Conservation (phyloP, 2,888 invertebrate genomes). For the Watsonalla binaria region DNA sequence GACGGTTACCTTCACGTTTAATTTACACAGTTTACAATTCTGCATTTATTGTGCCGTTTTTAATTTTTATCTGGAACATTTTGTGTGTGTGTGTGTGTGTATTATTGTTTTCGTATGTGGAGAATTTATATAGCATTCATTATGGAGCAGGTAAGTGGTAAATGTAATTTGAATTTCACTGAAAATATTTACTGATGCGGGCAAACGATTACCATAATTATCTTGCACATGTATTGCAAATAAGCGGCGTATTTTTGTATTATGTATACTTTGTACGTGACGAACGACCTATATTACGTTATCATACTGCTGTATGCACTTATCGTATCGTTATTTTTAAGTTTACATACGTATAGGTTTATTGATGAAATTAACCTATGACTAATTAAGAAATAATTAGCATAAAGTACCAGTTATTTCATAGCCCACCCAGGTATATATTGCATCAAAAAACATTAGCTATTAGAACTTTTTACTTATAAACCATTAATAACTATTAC, state of each 20-base stretch:
- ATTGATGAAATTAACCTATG: too few relatives aligned
- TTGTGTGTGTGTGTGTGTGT: constrained; percentile 10
- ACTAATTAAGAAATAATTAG: too few relatives aligned
- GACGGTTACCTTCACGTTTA: not conserved
- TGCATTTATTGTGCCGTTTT: constrained; percentile 26
- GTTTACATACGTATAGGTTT: too few relatives aligned
- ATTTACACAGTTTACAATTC: constrained; percentile 6
- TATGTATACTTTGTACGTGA: not conserved
- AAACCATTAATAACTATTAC: too few relatives aligned
- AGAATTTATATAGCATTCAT: constrained; percentile 39
- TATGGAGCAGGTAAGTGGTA: constrained; percentile 33
- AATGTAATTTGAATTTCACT: constrained; percentile 4
- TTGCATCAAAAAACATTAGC: too few relatives aligned
- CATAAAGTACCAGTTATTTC: too few relatives aligned
- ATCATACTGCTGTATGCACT: not conserved
- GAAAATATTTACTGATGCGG: not conserved
- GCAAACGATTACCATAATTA: not conserved
- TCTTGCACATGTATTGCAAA: not conserved
- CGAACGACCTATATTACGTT: constrained; percentile 6
- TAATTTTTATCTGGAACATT: constrained; percentile 5
- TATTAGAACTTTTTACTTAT: too few relatives aligned
- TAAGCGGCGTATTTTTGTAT: not conserved
- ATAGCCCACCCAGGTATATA: too few relatives aligned
- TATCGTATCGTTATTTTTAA: too few relatives aligned
- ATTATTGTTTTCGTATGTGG: constrained; percentile 18